phyloP scores from a whole-genome alignment of 2,113 vertebrate genomes.

The Orycteropus afer region DNA sequence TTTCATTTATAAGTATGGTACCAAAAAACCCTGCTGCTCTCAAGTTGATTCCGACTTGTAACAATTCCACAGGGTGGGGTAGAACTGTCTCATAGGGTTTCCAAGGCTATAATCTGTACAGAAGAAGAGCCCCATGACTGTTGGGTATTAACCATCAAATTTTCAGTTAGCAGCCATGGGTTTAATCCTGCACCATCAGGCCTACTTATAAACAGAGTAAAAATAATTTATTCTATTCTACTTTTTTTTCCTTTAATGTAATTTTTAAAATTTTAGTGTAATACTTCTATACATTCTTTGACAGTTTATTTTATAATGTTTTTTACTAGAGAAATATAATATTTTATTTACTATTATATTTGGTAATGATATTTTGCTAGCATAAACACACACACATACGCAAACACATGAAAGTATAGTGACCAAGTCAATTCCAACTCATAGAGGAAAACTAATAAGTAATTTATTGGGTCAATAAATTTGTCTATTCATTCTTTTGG shows the following conservation, averaged over 20 bases:
- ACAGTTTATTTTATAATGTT: neutral
- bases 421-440: too few relatives aligned
- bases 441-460: neutral
- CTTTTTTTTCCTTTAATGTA: neutral
- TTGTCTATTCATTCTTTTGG: neutral
- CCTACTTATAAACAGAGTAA: neutral
- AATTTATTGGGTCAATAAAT: neutral
- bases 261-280: neutral
- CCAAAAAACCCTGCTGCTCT: too few relatives aligned
- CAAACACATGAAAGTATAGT: too few relatives aligned
- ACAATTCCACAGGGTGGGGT: too few relatives aligned
- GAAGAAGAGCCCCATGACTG: too few relatives aligned
- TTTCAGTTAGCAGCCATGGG: too few relatives aligned
- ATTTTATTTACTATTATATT: neutral
- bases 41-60: too few relatives aligned
- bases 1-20: neutral
- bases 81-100: too few relatives aligned
- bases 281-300: neutral
- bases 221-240: neutral
- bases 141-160: too few relatives aligned
- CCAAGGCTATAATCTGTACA: too few relatives aligned
- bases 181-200: too few relatives aligned
- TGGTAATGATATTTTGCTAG: neutral
- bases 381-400: too few relatives aligned
- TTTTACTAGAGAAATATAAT: neutral